phyloP scores from a whole-genome alignment of 2,113 vertebrate species.

The Theropithecus gelada region DNA sequence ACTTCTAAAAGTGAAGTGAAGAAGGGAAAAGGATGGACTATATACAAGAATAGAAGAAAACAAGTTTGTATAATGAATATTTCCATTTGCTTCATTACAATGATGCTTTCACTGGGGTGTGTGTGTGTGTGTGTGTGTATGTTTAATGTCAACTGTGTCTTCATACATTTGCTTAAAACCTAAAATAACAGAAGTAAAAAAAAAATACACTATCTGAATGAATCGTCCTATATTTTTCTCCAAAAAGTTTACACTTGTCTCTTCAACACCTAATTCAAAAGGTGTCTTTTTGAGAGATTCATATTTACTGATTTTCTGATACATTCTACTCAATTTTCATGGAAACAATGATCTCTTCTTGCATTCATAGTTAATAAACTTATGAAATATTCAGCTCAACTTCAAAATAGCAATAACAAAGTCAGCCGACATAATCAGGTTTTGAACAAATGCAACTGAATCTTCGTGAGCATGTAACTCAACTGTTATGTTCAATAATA shows the following conservation, averaged over 20 bases:
- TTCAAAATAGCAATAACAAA: background rate
- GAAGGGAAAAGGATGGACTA: accelerated
- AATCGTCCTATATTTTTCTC: background rate
- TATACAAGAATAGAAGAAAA: accelerated
- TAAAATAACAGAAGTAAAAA: background rate
- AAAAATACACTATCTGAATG: background rate
- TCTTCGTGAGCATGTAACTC: background rate
- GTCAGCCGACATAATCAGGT: background rate
- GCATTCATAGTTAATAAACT: background rate
- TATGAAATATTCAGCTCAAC: background rate
- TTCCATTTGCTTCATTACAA: background rate
- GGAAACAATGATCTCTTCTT: background rate
- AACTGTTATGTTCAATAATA: background rate
- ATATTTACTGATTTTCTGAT: background rate
- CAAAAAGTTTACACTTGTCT: background rate
- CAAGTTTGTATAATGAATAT: no score
- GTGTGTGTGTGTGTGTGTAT: background rate
- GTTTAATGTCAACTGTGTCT: background rate
- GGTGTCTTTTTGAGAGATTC: background rate
- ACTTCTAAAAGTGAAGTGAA: background rate
- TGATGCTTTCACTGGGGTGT: background rate
- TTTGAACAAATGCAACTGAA: background rate
- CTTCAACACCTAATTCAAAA: background rate
- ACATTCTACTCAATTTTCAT: background rate
- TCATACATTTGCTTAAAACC: background rate